Percentiles rank a stretch among this genome's conserved stretches.
phyloP scores from a whole-genome alignment of 35 echinoderm and acorn worm genomes.

The Stichopus chloronotus region DNA sequence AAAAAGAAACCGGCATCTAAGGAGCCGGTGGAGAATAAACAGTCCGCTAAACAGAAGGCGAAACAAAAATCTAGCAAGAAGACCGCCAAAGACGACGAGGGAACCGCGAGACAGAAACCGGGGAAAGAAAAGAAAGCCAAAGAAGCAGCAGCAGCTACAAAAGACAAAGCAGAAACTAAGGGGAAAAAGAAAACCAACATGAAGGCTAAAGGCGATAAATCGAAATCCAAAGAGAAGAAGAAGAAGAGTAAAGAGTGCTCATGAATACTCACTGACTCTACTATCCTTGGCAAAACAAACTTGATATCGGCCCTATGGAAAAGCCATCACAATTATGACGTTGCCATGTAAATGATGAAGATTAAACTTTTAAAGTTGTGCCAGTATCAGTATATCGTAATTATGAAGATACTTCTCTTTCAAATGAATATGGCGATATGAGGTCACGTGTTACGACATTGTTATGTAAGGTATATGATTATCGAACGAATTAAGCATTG shows the following conservation, averaged over 20 bases:
- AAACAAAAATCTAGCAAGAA: not conserved
- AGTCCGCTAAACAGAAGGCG: not conserved
- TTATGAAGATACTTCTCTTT: no score
- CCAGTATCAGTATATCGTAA: no score
- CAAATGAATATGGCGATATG: no score
- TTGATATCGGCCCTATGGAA: no score
- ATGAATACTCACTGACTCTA: no score
- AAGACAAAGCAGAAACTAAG: not conserved
- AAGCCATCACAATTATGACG: no score
- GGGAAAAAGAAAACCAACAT: not conserved
- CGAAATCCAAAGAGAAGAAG: not conserved
- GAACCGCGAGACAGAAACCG: not conserved
- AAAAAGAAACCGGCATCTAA: not conserved
- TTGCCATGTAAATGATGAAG: no score
- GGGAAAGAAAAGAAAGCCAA: constrained; percentile 14
- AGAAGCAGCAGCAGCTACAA: not conserved
- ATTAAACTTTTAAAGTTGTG: no score
- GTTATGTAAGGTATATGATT: no score
- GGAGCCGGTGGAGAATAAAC: not conserved
- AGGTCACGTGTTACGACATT: no score
- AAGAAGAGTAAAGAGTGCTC: not conserved
- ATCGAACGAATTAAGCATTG: no score
- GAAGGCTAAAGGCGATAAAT: not conserved
- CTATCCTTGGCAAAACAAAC: no score
- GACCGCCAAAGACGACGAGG: not conserved